These are phyloP conservation scores for Vipera latastei DNA, from an alignment of 2,797 vertebrate species.

Conservation along the genomic window DNA sequence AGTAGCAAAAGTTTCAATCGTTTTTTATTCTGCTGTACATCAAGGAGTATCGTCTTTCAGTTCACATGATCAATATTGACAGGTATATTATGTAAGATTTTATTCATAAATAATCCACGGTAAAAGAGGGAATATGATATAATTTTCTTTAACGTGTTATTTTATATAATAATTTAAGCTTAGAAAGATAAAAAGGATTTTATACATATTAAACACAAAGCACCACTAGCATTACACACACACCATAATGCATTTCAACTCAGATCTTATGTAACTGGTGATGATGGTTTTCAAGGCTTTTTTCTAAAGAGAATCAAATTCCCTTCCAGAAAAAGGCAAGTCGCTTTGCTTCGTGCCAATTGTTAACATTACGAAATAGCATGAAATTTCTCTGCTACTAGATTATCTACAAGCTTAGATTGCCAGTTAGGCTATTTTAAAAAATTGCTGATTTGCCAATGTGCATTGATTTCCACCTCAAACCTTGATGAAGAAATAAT, in stretches of 20 bases:
- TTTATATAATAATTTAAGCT: background rate
- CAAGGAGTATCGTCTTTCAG: background rate
- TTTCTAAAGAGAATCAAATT: background rate
- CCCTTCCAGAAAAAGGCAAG: background rate
- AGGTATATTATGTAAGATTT: background rate
- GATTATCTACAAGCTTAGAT: background rate
- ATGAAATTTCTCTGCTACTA: background rate
- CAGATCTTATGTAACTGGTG: background rate
- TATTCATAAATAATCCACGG: conserved; percentile 3
- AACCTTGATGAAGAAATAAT: too few species aligned
- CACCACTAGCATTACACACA: background rate
- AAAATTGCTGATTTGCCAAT: background rate
- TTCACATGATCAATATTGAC: background rate
- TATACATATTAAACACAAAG: background rate
- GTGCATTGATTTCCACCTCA: background rate
- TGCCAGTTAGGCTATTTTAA: background rate
- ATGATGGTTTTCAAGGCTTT: background rate
- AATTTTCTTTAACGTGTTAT: background rate
- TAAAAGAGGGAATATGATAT: background rate
- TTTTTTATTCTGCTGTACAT: background rate
- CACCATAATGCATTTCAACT: background rate
- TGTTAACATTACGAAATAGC: background rate
- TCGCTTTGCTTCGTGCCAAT: too few species aligned
- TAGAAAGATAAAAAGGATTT: conserved; percentile 7
- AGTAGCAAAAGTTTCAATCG: background rate